phyloP scores from a whole-genome alignment of 2,888 invertebrate species.

The Nomada lathburiana region DNA sequence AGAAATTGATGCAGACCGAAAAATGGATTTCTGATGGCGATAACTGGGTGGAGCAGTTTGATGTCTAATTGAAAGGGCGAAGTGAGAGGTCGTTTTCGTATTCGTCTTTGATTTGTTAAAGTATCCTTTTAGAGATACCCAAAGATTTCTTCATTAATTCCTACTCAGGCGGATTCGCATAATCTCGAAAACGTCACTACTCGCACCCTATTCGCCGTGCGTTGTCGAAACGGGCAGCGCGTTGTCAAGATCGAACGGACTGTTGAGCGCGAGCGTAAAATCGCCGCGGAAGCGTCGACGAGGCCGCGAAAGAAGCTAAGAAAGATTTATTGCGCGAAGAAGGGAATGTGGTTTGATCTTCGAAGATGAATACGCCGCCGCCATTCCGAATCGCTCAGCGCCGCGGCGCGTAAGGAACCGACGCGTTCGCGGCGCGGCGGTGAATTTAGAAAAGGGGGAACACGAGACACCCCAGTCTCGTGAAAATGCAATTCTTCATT shows the following conservation, averaged over 20 bases:
- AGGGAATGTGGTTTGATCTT: conserved; percentile 66
- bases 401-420: conserved; percentile 42
- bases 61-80: too few species aligned
- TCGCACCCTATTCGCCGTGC: neutral
- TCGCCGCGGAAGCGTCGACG: neutral
- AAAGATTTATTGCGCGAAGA: conserved; percentile 61
- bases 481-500: conserved; percentile 62
- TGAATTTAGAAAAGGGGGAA: conserved; percentile 63
- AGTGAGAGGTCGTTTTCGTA: neutral
- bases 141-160: too few species aligned
- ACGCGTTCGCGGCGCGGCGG: neutral
- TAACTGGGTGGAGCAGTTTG: too few species aligned
- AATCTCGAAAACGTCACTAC: neutral
- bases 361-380: conserved; percentile 57
- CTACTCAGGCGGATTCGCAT: too few species aligned
- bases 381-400: conserved; percentile 49
- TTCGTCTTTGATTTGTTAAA: neutral
- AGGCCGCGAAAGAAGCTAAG: conserved; percentile 7
- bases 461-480: conserved; percentile 59
- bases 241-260: conserved; percentile 1
- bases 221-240: neutral
- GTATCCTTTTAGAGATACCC: too few species aligned
- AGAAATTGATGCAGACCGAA: too few species aligned
- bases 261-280: conserved; percentile 5
- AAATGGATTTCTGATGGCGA: too few species aligned